Percentiles rank a stretch among this genome's conserved stretches.
These are phyloP conservation scores for Lepidocyrtinus sp. DNA, from an alignment of 2,888 invertebrate genomes.

Conservation along the genomic window DNA sequence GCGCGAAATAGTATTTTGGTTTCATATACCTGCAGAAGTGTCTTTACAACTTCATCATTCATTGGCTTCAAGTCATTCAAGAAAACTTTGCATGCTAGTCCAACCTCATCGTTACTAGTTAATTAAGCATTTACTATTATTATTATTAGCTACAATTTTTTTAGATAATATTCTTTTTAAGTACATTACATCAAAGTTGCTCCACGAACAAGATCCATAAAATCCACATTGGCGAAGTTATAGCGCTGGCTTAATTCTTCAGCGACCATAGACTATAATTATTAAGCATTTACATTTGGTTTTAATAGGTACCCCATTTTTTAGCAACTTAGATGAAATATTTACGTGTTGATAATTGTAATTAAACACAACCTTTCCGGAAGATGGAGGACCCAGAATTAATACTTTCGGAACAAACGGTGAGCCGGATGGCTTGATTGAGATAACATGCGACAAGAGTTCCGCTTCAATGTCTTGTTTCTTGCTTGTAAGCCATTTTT, in stretches of 20 bases:
- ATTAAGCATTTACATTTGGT: no score
- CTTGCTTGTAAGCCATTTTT: slow-evolving; percentile 46
- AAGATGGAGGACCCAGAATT: slow-evolving; percentile 59
- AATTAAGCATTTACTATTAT: background rate
- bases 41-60: slow-evolving; percentile 55
- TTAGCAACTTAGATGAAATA: no score
- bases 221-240: slow-evolving; percentile 58
- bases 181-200: slow-evolving; percentile 32
- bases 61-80: slow-evolving; percentile 59
- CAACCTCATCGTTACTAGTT: slow-evolving; percentile 46
- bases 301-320: no score
- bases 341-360: no score
- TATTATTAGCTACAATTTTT: no score
- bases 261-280: slow-evolving; percentile 45
- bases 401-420: slow-evolving; percentile 66
- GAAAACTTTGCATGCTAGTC: slow-evolving; percentile 55
- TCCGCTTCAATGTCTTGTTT: slow-evolving; percentile 62
- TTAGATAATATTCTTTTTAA: background rate
- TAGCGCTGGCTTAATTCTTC: slow-evolving; percentile 56
- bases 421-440: slow-evolving; percentile 55
- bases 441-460: slow-evolving; percentile 57
- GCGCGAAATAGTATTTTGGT: background rate
- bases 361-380: slow-evolving; percentile 40
- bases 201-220: slow-evolving; percentile 63
- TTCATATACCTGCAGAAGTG: slow-evolving; percentile 54